Evolutionary conservation across 2,888 invertebrate genomes (phyloP).

Genomic region (Xanthia icteritia): DNA sequence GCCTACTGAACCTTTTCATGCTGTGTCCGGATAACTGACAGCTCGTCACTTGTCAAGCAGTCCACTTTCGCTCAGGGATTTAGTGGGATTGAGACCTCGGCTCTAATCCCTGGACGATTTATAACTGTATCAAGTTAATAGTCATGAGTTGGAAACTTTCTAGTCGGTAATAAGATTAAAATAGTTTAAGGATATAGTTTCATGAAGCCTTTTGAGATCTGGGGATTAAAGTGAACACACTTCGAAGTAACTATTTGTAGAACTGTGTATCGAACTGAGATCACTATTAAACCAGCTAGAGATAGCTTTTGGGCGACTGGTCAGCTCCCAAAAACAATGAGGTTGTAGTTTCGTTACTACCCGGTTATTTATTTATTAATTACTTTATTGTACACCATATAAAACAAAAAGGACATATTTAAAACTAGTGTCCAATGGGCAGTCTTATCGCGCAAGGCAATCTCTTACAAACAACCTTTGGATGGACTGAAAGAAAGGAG

Average conservation of each 20-base stretch:
- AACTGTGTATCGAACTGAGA: neutral
- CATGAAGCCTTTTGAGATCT: slow-evolving; percentile 12
- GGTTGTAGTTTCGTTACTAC: neutral
- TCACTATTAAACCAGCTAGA: neutral
- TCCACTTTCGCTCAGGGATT: slow-evolving; percentile 61
- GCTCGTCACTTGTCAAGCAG: slow-evolving; percentile 38
- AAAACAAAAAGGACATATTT: neutral
- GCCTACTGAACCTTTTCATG: slow-evolving; percentile 1
- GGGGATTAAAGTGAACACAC: slow-evolving; percentile 27
- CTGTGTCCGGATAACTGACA: neutral
- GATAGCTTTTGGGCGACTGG: neutral
- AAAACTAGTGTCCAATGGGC: neutral
- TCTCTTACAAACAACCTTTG: neutral
- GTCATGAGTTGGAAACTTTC: slow-evolving; percentile 50
- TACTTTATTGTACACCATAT: neutral
- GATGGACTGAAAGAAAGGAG: neutral
- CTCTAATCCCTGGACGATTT: slow-evolving; percentile 62
- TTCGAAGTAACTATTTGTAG: neutral
- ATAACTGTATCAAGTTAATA: slow-evolving; percentile 55
- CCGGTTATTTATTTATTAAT: neutral
- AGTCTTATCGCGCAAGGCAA: neutral
- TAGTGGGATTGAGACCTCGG: slow-evolving; percentile 57
- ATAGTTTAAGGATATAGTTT: slow-evolving; percentile 45
- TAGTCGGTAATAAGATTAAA: slow-evolving; percentile 43
- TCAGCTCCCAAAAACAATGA: neutral